Conservation (phyloP, 2,888 invertebrate species). For the Sarcophaga subvicina region DNA sequence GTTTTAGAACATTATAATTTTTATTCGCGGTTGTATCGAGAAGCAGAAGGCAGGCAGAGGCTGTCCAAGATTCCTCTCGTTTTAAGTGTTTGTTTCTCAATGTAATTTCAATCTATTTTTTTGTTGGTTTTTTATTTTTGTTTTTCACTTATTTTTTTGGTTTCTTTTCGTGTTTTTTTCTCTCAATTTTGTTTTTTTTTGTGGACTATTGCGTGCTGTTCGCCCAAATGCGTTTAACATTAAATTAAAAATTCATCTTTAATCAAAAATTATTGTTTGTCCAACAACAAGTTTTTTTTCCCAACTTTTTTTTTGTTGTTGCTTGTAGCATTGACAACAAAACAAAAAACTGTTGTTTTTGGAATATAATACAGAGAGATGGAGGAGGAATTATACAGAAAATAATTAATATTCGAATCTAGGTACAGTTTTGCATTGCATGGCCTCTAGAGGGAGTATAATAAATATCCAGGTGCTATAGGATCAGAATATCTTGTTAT, state of each 20-base stretch:
- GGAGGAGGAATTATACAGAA: background rate
- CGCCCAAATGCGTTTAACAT: slow-evolving; percentile 63
- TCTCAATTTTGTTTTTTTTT: background rate
- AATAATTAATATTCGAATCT: background rate
- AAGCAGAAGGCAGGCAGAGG: background rate
- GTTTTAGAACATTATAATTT: slow-evolving; percentile 73
- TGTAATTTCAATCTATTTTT: slow-evolving; percentile 59
- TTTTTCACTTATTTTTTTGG: background rate
- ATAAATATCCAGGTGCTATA: background rate
- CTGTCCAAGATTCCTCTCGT: slow-evolving; percentile 48
- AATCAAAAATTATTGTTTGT: slow-evolving; percentile 80
- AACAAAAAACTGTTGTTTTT: background rate
- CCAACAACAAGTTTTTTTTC: slow-evolving; percentile 39
- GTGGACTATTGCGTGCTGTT: slow-evolving; percentile 48
- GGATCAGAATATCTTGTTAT: too few species aligned
- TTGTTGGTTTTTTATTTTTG: background rate
- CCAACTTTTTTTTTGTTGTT: slow-evolving; percentile 4
- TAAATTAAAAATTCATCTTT: slow-evolving; percentile 80
- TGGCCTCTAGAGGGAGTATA: background rate
- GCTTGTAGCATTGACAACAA: background rate
- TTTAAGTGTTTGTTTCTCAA: slow-evolving; percentile 62
- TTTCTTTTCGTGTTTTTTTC: background rate
- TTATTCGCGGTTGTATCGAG: slow-evolving; percentile 59
- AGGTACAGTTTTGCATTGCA: background rate
- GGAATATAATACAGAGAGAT: too few species aligned